Conservation (phyloP, 1,140 invertebrate genomes). For the Trinorchestia longiramus region DNA sequence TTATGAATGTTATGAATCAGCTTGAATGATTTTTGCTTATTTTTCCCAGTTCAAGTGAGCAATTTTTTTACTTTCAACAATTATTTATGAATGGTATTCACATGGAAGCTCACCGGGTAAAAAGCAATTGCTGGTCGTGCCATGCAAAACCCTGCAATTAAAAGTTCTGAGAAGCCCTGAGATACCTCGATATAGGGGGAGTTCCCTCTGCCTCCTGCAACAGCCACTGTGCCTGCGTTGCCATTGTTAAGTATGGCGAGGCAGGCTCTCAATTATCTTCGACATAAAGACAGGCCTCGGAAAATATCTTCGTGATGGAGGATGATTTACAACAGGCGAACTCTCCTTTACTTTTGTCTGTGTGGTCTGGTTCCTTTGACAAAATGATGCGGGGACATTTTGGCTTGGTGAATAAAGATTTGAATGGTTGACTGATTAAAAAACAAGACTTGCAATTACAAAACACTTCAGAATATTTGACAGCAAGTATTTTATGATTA, state of each 20-base stretch:
- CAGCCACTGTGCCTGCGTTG: no score
- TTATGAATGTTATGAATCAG: not conserved
- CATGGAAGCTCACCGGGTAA: not conserved
- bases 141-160: not conserved
- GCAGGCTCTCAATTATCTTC: not conserved
- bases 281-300: not conserved
- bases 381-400: not conserved
- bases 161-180: not conserved
- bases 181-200: not conserved
- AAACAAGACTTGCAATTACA: not conserved
- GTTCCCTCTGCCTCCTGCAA: not conserved
- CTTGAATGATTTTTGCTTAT: not conserved
- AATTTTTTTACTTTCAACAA: no score
- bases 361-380: not conserved
- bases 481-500: no score
- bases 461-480: not conserved
- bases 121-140: not conserved
- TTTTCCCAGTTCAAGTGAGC: not conserved
- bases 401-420: not conserved
- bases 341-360: not conserved
- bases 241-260: not conserved
- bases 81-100: not conserved
- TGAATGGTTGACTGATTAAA: not conserved
- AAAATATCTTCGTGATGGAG: not conserved
- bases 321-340: not conserved